Conservation (phyloP, 2,113 vertebrate species). For the Prunella fulvescens region DNA sequence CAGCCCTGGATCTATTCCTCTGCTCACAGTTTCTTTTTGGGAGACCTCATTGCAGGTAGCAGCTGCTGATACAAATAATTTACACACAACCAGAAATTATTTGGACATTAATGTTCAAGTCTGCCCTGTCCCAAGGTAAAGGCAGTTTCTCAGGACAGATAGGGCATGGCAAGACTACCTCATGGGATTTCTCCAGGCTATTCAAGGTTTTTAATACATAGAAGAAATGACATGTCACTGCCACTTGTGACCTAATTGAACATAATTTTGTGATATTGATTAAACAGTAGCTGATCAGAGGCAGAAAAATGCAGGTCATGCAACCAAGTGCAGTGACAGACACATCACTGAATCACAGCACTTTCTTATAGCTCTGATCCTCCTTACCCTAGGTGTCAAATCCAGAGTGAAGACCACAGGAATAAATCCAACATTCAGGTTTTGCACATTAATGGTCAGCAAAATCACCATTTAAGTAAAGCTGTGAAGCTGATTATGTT, state of each 20-base stretch:
- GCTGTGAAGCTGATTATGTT: not conserved
- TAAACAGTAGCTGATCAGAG: not conserved
- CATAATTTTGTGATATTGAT: not conserved
- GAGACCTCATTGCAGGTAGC: not conserved
- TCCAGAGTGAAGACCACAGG: not conserved
- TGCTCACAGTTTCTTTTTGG: not conserved
- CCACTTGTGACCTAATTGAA: not conserved
- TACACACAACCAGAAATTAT: not conserved
- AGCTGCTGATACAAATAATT: not conserved
- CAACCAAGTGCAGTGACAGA: no score
- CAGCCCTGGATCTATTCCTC: not conserved
- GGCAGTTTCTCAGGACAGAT: not conserved
- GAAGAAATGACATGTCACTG: not conserved
- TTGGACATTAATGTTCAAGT: not conserved
- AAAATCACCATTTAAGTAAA: not conserved
- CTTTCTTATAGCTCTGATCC: not conserved
- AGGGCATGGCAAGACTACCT: not conserved
- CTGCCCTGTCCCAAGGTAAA: not conserved
- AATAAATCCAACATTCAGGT: not conserved
- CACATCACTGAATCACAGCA: not conserved
- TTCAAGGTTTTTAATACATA: not conserved
- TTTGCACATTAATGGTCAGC: not conserved
- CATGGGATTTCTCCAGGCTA: not conserved
- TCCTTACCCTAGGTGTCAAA: not conserved
- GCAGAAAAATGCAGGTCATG: not conserved